Conservation (phyloP, 2,888 invertebrate genomes). For the Drosophila stalkeri region DNA sequence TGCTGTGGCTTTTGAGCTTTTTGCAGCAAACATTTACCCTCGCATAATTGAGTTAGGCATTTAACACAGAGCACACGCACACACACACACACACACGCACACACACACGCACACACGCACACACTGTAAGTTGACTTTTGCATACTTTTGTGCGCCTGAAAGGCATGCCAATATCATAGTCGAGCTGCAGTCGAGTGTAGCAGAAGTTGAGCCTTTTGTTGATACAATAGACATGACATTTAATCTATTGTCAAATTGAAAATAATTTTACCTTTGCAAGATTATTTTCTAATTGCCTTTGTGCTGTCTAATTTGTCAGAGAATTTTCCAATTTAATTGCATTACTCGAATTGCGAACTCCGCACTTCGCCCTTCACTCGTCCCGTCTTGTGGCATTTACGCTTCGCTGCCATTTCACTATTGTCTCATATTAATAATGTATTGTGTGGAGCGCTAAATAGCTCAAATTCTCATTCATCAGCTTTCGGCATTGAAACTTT, state of each 20-base stretch:
- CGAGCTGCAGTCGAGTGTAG: constrained; percentile 17
- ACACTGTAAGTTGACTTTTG: constrained; percentile 47
- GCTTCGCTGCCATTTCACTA: constrained; percentile 26
- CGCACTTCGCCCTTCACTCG: background rate
- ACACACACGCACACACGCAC: constrained; percentile 2
- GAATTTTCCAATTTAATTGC: constrained; percentile 48
- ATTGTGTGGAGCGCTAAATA: constrained; percentile 28
- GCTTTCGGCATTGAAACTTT: constrained; percentile 37
- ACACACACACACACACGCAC: constrained; percentile 11
- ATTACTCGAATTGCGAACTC: constrained; percentile 36
- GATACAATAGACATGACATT: constrained; percentile 42
- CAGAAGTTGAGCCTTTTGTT: constrained; percentile 52
- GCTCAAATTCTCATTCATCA: constrained; percentile 7
- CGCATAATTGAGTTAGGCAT: constrained; percentile 77
- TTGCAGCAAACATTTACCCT: constrained; percentile 69
- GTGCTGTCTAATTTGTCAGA: constrained; percentile 41
- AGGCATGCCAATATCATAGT: constrained; percentile 24
- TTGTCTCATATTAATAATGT: constrained; percentile 57
- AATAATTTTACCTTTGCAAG: constrained; percentile 35
- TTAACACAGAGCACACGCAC: constrained; percentile 36
- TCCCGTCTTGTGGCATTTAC: constrained; percentile 3
- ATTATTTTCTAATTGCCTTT: constrained; percentile 58
- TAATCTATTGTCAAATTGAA: constrained; percentile 53
- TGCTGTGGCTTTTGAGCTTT: constrained; percentile 78
- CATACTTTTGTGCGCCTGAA: constrained; percentile 48